Evolutionary conservation across 1,140 invertebrate genomes (phyloP).

Genomic region (Agrypnia vestita): DNA sequence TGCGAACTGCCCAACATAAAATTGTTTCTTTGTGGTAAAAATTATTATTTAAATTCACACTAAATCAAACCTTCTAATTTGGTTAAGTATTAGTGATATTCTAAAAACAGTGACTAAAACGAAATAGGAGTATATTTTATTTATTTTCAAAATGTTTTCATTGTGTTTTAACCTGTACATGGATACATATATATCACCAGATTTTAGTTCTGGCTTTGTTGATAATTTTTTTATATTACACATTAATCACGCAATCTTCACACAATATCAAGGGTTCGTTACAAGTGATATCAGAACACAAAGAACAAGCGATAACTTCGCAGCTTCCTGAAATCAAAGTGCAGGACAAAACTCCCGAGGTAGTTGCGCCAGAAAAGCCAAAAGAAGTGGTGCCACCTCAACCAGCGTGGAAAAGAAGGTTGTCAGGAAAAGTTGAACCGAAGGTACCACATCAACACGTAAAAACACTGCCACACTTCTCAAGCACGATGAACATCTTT

Average conservation of each 20-base stretch:
- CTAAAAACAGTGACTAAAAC: too few relatives aligned
- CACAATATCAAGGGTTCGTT: neutral
- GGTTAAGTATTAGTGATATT: too few relatives aligned
- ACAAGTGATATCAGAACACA: neutral
- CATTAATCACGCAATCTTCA: neutral
- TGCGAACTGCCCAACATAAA: too few relatives aligned
- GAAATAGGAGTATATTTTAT: too few relatives aligned
- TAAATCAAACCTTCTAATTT: too few relatives aligned
- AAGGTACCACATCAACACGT: neutral
- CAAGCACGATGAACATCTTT: neutral
- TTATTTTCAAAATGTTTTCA: too few relatives aligned
- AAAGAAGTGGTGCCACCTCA: neutral
- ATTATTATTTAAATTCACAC: too few relatives aligned
- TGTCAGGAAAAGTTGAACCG: neutral
- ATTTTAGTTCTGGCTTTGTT: too few relatives aligned
- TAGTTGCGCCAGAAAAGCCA: neutral
- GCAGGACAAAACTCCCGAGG: neutral
- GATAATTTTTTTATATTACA: too few relatives aligned
- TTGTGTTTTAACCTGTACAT: too few relatives aligned
- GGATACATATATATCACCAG: too few relatives aligned
- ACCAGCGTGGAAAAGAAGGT: neutral
- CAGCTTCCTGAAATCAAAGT: neutral
- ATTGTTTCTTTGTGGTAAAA: too few relatives aligned
- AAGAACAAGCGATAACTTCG: neutral
- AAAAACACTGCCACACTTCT: neutral